Percentiles rank a stretch among this genome's conserved stretches.
Evolutionary conservation across 2,797 vertebrate species (phyloP).

Genomic region (Dendrocincla fuliginosa): DNA sequence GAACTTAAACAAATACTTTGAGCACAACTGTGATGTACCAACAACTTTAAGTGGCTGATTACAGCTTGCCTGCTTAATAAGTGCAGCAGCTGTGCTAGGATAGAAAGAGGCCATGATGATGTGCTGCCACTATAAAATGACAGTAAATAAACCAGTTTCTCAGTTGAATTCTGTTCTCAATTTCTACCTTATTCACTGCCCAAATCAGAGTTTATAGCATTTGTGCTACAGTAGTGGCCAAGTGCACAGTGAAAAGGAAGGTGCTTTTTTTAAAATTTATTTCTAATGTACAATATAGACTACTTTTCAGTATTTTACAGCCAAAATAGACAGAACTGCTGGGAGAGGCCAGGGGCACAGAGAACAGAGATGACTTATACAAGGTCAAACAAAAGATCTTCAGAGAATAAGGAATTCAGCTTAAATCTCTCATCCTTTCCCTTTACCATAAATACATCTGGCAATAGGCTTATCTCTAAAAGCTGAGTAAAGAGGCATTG

Average conservation of each 20-base stretch:
- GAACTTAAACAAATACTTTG: conserved; percentile 52
- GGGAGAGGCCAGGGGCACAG: accelerated
- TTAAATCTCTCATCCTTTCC: background rate
- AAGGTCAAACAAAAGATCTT: background rate
- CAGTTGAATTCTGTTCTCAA: background rate
- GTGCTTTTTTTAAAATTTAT: background rate
- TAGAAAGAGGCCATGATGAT: background rate
- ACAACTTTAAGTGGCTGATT: conserved; percentile 48
- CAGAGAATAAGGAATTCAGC: background rate
- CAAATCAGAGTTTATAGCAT: background rate
- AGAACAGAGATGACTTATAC: background rate
- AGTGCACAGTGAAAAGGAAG: background rate
- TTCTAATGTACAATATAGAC: accelerated
- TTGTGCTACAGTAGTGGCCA: background rate
- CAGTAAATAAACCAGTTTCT: background rate
- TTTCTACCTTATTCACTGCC: background rate
- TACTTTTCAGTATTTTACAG: background rate
- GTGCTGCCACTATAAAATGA: conserved; percentile 12
- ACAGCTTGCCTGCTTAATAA: conserved; percentile 40
- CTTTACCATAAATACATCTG: background rate
- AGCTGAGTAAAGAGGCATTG: background rate
- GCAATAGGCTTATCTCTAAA: background rate
- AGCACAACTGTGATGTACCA: background rate
- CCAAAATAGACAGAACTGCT: background rate
- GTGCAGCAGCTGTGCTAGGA: conserved; percentile 37